Base-by-base conservation (phyloP, 2,113 vertebrate species). In the Oncorhynchus mykiss region DNA sequence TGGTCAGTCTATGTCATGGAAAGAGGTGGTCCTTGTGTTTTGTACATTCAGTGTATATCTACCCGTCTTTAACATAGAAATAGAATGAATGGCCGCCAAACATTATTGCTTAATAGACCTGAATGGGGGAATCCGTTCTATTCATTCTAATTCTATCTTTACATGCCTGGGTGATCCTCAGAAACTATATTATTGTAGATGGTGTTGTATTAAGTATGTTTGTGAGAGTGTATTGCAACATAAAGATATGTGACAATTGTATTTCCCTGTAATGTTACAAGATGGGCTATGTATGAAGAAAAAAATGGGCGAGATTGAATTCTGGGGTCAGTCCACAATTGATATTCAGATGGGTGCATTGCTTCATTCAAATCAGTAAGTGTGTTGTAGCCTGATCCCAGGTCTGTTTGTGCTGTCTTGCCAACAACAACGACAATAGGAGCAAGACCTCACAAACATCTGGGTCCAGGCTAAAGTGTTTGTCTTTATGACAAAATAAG, bases 241-340 rank as follows among this genome's bases (percentile, higher is more conserved):
- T 45, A 45, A 45, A 45, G 39, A 45, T 45, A 14, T 64, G 24
- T 66, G 24, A 29, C 75, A 81, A 78, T 83, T 79, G 74, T 81
- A 79, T 65, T 70, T 51, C 74, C 72, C 31, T 81, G 78, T 74
- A 87, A 79, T 79, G 78, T 80, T 81, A 72, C 59, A 75, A 68
- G 18, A 59, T 57, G 39, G 39, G 9, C 39, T 45, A 45, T 45
- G 9, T 45, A 45, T 45, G 9, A 12, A 45, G 9, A 45, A 45
- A 11, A 11, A 45, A 45, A 67, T 81, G 81, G 77, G 79, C 66
- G 62, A 18, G 71, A 76, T 45, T 66, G 70, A 27, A 12, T 62
- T 18, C 22, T 29, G 51, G 25, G 59, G 74, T 49, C 12, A 69
- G 45, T 45, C 39, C 39, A 45, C 9, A 45, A 12, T 11, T 45